Conservation (phyloP, 2,888 invertebrate species). For the Pachydiplax longipennis region DNA sequence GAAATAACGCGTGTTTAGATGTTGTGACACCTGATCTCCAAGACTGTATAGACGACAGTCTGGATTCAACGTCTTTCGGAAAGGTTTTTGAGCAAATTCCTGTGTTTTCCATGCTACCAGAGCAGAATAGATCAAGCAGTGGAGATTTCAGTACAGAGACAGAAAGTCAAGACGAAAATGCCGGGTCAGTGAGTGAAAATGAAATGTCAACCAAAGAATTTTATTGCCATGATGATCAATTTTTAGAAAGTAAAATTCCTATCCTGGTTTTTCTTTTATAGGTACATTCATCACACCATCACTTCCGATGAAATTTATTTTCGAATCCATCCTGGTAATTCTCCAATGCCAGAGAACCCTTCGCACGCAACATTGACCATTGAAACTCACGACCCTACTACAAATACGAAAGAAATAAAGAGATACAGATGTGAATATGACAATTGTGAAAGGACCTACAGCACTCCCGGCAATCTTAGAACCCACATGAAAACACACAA, state of each 20-base stretch:
- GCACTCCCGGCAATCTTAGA: slow-evolving; percentile 91
- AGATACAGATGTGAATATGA: slow-evolving; percentile 88
- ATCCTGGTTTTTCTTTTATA: slow-evolving; percentile 56
- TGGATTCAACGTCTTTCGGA: slow-evolving; percentile 61
- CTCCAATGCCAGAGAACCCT: slow-evolving; percentile 71
- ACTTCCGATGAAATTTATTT: slow-evolving; percentile 74
- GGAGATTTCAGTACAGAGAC: slow-evolving; percentile 58
- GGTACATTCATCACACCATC: slow-evolving; percentile 74
- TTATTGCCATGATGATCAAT: not conserved
- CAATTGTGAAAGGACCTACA: slow-evolving; percentile 87
- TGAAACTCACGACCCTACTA: slow-evolving; percentile 68
- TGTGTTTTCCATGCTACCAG: slow-evolving; percentile 58
- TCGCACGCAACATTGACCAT: slow-evolving; percentile 74
- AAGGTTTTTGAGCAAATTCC: slow-evolving; percentile 63
- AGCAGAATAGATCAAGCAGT: slow-evolving; percentile 52
- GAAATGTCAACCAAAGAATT: not conserved
- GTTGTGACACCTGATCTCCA: slow-evolving; percentile 64
- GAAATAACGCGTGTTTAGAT: slow-evolving; percentile 55
- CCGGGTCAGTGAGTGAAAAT: slow-evolving; percentile 58
- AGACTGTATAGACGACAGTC: slow-evolving; percentile 63
- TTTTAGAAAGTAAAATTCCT: not conserved
- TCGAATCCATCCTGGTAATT: slow-evolving; percentile 73
- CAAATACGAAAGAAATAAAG: slow-evolving; percentile 67
- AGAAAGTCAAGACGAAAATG: slow-evolving; percentile 60
- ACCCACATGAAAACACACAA: slow-evolving; percentile 96